phyloP scores from a whole-genome alignment of 2,888 invertebrate genomes.

The Boloria selene region DNA sequence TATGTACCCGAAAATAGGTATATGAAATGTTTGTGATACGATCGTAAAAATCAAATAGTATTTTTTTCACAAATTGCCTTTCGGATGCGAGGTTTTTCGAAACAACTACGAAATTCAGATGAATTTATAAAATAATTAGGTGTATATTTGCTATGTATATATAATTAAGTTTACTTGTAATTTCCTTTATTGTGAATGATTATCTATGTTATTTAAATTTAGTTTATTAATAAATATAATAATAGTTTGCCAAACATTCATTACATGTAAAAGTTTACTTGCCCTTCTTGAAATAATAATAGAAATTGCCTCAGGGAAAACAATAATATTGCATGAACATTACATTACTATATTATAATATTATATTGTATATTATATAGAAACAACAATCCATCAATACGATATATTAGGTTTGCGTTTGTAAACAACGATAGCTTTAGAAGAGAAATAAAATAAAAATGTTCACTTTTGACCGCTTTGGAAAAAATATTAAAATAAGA shows the following conservation, averaged over 20 bases:
- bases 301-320: conserved; percentile 29
- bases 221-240: too few species aligned
- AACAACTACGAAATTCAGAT: too few species aligned
- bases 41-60: conserved; percentile 6
- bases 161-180: too few species aligned
- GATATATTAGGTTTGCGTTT: neutral
- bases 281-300: conserved; percentile 23
- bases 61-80: too few species aligned
- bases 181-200: too few species aligned
- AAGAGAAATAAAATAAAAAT: neutral
- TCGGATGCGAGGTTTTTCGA: too few species aligned
- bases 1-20: conserved; percentile 20
- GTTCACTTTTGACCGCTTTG: conserved; percentile 10
- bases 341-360: conserved; percentile 5
- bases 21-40: conserved; percentile 22
- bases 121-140: too few species aligned
- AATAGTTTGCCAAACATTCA: neutral
- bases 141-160: too few species aligned
- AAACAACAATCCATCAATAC: conserved; percentile 20
- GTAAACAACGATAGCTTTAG: neutral
- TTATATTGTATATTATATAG: neutral
- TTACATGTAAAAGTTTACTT: conserved; percentile 18
- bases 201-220: too few species aligned
- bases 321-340: conserved; percentile 23
- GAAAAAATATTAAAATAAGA: too few species aligned